Percentiles rank a stretch among this genome's conserved stretches.
Evolutionary conservation across 64 coral and sea anemone genomes (phyloP).

Genomic region (Montipora efflorescens): DNA sequence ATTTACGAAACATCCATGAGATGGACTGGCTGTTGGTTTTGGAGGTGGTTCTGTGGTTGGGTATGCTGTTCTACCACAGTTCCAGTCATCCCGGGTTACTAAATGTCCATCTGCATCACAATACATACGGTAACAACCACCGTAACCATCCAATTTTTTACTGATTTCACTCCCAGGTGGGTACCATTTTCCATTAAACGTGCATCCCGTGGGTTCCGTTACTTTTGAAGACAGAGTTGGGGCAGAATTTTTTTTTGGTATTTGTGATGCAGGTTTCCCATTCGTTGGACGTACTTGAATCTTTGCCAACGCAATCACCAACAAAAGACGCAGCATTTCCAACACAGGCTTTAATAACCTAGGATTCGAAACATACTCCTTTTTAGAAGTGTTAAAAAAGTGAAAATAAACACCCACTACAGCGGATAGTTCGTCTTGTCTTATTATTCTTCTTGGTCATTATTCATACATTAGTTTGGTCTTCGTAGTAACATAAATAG

Average conservation of each 20-base stretch:
- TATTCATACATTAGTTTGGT: too few relatives aligned
- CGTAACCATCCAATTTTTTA: not conserved
- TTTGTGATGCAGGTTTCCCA: not conserved
- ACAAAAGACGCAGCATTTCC: too few relatives aligned
- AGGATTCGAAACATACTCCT: too few relatives aligned
- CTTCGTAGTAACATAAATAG: too few relatives aligned
- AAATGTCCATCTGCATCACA: conserved; percentile 1
- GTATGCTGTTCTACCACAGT: not conserved
- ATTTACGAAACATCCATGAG: conserved; percentile 4
- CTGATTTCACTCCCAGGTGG: conserved; percentile 32
- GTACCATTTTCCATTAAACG: conserved; percentile 21
- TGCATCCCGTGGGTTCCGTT: conserved; percentile 2
- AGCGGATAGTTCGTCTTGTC: too few relatives aligned
- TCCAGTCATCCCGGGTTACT: conserved; percentile 10
- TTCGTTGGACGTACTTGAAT: too few relatives aligned
- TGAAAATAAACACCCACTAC: too few relatives aligned
- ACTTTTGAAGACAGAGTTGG: not conserved
- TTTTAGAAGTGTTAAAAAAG: too few relatives aligned
- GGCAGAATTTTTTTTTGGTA: not conserved
- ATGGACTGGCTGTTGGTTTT: not conserved
- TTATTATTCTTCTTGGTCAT: too few relatives aligned
- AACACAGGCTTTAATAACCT: too few relatives aligned
- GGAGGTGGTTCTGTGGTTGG: not conserved
- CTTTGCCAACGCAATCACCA: too few relatives aligned
- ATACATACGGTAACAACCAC: not conserved